Conservation (phyloP, 2,888 invertebrate species). For the Buathra laborator region DNA sequence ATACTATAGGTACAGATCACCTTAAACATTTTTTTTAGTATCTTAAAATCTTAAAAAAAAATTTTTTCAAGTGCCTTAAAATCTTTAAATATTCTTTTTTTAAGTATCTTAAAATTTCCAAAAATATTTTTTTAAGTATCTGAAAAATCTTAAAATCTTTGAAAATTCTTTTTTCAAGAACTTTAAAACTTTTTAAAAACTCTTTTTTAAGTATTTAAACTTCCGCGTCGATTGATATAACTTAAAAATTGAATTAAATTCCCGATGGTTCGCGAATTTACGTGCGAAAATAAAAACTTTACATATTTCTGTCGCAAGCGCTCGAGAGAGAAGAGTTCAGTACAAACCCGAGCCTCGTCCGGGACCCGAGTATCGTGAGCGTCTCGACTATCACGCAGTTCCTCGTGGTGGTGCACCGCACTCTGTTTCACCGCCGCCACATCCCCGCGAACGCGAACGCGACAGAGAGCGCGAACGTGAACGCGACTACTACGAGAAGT, state of each 20-base stretch:
- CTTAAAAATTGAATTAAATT: no score
- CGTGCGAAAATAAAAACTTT: not conserved
- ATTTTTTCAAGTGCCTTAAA: no score
- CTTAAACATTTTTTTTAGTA: not conserved
- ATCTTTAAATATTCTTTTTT: no score
- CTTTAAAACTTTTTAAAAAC: not conserved
- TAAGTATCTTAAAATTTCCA: no score
- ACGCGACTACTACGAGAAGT: slow-evolving; percentile 83
- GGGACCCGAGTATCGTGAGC: slow-evolving; percentile 83
- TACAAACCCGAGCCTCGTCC: slow-evolving; percentile 82
- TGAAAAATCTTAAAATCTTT: no score
- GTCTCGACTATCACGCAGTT: slow-evolving; percentile 81
- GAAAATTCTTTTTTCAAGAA: not conserved
- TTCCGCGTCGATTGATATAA: no score
- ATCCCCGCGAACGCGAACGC: slow-evolving; percentile 79
- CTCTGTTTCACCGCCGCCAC: slow-evolving; percentile 83
- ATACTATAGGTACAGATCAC: slow-evolving; percentile 80
- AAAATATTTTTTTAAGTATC: no score
- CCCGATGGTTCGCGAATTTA: no score
- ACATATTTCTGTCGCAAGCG: slow-evolving; percentile 13
- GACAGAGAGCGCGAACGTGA: slow-evolving; percentile 81
- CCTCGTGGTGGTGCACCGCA: slow-evolving; percentile 80
- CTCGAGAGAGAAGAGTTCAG: slow-evolving; percentile 80
- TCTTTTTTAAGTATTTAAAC: no score
- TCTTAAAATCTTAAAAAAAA: no score